Evolutionary conservation across 2,113 vertebrate species (phyloP).

Genomic region (Microtus pennsylvanicus): DNA sequence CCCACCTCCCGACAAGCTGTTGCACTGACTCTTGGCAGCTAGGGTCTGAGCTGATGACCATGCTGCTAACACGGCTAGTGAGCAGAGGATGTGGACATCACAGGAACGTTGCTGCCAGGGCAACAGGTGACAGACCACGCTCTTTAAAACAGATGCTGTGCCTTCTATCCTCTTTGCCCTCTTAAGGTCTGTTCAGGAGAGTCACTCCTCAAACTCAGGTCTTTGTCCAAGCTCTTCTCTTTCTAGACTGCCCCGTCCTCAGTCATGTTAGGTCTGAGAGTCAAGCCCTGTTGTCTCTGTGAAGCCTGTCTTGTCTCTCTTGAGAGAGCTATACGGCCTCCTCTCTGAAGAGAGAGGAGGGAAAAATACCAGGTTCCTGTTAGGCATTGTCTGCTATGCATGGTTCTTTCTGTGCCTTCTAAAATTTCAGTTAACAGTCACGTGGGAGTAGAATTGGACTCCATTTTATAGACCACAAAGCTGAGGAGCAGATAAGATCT

Average conservation of each 20-base stretch:
- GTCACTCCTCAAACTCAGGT: neutral
- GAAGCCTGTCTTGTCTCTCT: neutral
- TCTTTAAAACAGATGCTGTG: neutral
- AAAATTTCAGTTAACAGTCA: neutral
- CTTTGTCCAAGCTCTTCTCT: neutral
- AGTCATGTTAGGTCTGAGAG: neutral
- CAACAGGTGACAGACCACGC: neutral
- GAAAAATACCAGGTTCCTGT: fast-evolving
- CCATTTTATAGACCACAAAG: neutral
- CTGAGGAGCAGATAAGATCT: neutral
- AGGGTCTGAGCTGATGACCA: neutral
- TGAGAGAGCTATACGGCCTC: neutral
- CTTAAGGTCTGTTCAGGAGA: neutral
- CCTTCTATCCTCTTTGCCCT: neutral
- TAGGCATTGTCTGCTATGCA: fast-evolving
- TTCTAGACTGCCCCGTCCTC: no score
- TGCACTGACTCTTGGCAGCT: neutral
- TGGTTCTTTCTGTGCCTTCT: neutral
- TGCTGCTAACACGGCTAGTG: neutral
- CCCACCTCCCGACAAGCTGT: slow-evolving; percentile 24
- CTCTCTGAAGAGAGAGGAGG: neutral
- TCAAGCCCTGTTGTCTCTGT: neutral
- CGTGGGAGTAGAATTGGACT: neutral
- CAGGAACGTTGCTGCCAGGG: neutral
- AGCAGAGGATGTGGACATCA: neutral